A percentile compares a stretch with the other conserved stretches of the same genome.
Evolutionary conservation across 2,888 invertebrate genomes (phyloP).

Genomic region (Eucriotettix oculatus): DNA sequence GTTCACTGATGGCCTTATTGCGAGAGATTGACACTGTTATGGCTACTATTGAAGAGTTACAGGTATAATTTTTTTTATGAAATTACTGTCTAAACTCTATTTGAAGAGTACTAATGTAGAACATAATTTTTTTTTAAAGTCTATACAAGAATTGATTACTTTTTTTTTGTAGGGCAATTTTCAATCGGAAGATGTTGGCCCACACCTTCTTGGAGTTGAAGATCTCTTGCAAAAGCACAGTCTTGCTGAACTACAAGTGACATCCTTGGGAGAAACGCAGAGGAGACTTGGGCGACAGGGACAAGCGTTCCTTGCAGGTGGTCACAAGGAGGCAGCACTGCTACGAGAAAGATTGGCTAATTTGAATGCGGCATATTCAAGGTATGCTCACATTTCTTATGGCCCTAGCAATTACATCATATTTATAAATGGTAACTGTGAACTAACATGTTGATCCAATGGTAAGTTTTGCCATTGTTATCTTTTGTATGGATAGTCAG

Average conservation of each 20-base stretch:
- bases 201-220: conserved; percentile 87
- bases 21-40: conserved; percentile 83
- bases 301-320: conserved; percentile 36
- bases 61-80: conserved; percentile 33
- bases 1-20: conserved; percentile 71
- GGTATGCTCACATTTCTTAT: conserved; percentile 26
- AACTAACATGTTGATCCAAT: too few relatives aligned
- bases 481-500: too few relatives aligned
- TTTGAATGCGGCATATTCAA: conserved; percentile 61
- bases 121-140: conserved; percentile 18
- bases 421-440: too few relatives aligned
- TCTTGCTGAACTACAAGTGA: conserved; percentile 79
- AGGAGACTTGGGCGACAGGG: conserved; percentile 56
- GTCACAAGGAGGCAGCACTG: conserved; percentile 38
- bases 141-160: neutral
- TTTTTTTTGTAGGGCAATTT: conserved; percentile 7
- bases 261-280: conserved; percentile 73
- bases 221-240: conserved; percentile 88
- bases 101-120: neutral
- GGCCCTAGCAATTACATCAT: neutral
- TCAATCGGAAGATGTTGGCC: conserved; percentile 75
- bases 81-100: neutral
- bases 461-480: too few relatives aligned
- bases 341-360: conserved; percentile 56
- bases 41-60: conserved; percentile 67